Base-by-base conservation (phyloP, 2,113 vertebrate species). In the Diadophis punctatus region DNA sequence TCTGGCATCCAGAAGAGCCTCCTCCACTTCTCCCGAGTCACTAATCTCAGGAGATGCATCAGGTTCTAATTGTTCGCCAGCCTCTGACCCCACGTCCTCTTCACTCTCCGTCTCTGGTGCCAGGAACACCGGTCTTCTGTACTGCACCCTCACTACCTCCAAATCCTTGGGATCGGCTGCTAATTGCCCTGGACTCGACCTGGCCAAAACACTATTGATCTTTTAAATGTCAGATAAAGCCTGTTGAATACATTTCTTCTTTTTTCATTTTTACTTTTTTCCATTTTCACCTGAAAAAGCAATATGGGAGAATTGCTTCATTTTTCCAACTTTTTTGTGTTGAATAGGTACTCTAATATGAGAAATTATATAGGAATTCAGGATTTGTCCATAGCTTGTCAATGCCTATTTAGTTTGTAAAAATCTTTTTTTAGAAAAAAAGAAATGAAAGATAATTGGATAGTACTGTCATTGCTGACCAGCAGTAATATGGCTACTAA, bases 361-460 rank as follows among this genome's bases (percentile, higher is more conserved):
- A 4, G 34, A 52, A 51, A 3, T 92, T 93, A 93, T 0, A 2
- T 14, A 80, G 88, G 63, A 91, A 92, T 90, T 92, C 84, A 86
- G 43, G 51, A 56, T 4, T 92, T 34, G 43, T 25, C 88, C 89
- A 27, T 0, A 0, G 30, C 91, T 23, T 84, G 90, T 39, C 53
- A 91, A 55, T 80, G 63, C 60, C 48, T 56, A 90, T 25, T 93
- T 93, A 93, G 91, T 43, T 12, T 90, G 2, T 87, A 87, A 74
- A 74, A n/a, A 16, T 56, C 93, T 94, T 95, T 94, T 46, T 48
- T 9, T 7, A 49, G 3, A 20, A 20, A 7, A 18, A 63, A 56
- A 63, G 25, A 90, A 63, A 89, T 43, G 85, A 87, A 46, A 92
- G 10, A 46, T 86, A 22, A 7, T 46, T 88, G 43, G 11, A 86